phyloP scores from a whole-genome alignment of 2,113 vertebrate species.

The Ciconia stormi region DNA sequence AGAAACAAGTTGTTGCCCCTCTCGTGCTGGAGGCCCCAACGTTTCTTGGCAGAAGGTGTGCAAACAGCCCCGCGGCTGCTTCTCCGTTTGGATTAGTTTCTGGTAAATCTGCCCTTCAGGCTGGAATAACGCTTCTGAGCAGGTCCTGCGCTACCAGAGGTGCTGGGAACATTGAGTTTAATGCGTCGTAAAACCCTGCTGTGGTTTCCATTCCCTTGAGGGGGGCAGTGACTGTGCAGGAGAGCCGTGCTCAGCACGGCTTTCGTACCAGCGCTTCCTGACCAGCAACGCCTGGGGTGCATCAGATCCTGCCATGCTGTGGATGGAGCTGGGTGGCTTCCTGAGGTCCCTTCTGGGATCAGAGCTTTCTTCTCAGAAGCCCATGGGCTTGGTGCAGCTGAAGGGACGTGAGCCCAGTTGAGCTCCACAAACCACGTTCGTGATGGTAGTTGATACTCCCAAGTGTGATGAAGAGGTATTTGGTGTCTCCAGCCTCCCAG shows the following conservation, averaged over 20 bases:
- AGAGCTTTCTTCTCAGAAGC: not conserved
- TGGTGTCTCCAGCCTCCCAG: not conserved
- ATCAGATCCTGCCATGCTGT: not conserved
- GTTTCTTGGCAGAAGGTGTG: not conserved
- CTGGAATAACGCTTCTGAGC: not conserved
- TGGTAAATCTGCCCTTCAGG: conserved; percentile 8
- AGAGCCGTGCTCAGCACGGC: not conserved
- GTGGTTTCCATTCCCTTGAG: not conserved
- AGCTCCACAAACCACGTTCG: not conserved
- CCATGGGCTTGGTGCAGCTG: not conserved
- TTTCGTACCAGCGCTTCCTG: accelerated
- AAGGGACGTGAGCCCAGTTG: accelerated
- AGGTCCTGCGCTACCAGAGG: not conserved
- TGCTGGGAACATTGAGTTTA: not conserved
- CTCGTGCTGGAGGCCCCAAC: not conserved
- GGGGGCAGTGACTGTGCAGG: not conserved
- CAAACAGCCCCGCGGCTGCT: not conserved
- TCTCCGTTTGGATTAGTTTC: not conserved
- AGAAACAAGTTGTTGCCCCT: not conserved
- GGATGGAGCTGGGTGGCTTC: not conserved
- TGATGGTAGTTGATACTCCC: not conserved
- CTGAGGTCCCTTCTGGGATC: not conserved
- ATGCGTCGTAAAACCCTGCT: not conserved
- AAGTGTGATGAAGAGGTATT: not conserved
- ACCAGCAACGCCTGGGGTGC: not conserved